A percentile compares a stretch with the other conserved stretches of the same genome.
These are phyloP conservation scores for Colinus virginianus DNA, from an alignment of 2,113 vertebrate species.

Conservation along the genomic window DNA sequence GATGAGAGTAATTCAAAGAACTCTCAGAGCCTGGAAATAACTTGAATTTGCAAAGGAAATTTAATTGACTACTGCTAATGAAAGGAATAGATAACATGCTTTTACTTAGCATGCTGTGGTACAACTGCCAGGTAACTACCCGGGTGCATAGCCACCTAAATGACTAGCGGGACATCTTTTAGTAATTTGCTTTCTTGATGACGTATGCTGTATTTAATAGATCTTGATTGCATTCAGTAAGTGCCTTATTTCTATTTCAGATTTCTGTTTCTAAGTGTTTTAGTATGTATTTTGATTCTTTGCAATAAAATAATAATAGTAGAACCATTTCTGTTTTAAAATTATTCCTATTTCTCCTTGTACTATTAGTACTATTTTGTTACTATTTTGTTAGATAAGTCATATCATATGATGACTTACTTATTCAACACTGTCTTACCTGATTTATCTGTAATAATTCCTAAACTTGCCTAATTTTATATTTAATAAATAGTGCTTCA, in stretches of 20 bases:
- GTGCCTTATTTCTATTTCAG: neutral
- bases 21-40: neutral
- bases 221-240: neutral
- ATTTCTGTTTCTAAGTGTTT: neutral
- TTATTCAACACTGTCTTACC: neutral
- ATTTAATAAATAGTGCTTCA: neutral
- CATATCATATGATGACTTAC: neutral
- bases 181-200: neutral
- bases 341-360: neutral
- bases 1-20: neutral
- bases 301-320: neutral
- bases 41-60: neutral
- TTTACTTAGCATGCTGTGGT: neutral
- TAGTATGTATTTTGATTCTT: neutral
- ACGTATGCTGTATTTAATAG: neutral
- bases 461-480: neutral
- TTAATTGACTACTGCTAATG: neutral
- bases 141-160: neutral
- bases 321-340: neutral
- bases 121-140: neutral
- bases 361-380: neutral
- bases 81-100: neutral
- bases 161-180: neutral
- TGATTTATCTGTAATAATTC: neutral
- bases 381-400: neutral